Evolutionary conservation across 2,797 vertebrate species (phyloP), one percentile per base, ranked within the genome.

Genomic region (Margarornis squamiger): DNA sequence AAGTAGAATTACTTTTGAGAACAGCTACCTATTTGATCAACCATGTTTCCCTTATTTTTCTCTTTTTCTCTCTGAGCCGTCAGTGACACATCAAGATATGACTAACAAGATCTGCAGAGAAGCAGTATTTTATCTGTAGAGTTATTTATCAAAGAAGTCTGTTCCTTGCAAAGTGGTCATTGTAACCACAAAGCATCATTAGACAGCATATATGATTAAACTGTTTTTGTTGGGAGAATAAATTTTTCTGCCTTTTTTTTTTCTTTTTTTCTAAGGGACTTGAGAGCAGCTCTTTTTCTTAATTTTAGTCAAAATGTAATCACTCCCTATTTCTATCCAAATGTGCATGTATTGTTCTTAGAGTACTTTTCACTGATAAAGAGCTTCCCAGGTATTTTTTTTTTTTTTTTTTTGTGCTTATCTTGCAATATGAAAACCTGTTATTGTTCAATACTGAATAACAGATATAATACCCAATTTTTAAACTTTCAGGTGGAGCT

Each of bases 371-470:
- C 27, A 80, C 38, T n/a, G 87, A 90, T 95, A 96, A 94, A 94
- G 32, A 81, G 38, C 48, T 93, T 88, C 71, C 92, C 45, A 61
- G 43, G 6, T 87, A 11, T 24, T 24, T 34, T 92, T 87, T 51
- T 86, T 36, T n/a, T 24, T 24, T 34, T 92, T 87, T 91, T 88
- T 51, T 86, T 46, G 17, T 72, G 32, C 45, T 96, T 96, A 96
- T 95, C 91, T 95, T 95, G 59, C 1, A 39, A 62, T 62, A 66
- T 88, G 86, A 96, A 96, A 95, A 71, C 48, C 49, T 86, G 49
- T 58, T 96, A 86, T 94, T 95, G 19, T 93, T 97, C n/a, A 89
- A 36, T 71, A 84, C 52, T 95, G 72, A 91, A 74, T 67, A 92
- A 45, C 24, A 61, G 45, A 95, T 80, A 92, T 93, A 92, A 93